Evolutionary conservation across 2,113 vertebrate genomes (phyloP).

Genomic region (Maccullochella peelii): DNA sequence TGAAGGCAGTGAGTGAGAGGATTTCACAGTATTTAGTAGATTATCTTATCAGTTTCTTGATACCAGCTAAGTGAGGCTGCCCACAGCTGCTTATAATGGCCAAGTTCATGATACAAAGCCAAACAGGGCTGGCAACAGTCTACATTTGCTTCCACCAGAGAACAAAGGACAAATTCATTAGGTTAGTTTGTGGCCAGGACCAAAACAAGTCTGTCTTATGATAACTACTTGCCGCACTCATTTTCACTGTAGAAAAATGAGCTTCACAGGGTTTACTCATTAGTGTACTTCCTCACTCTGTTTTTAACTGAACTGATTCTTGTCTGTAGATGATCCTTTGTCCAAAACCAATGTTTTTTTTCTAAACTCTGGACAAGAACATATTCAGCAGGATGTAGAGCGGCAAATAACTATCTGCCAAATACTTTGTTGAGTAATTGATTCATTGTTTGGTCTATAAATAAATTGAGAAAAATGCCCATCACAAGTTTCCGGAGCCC

Average conservation of each 20-base stretch:
- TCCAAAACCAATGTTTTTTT: neutral
- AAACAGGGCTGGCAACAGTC: slow-evolving; percentile 46
- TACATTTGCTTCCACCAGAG: slow-evolving; percentile 44
- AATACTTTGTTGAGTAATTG: neutral
- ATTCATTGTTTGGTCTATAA: neutral
- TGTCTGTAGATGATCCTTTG: neutral
- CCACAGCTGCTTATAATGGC: slow-evolving; percentile 64
- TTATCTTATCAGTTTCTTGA: slow-evolving; percentile 84
- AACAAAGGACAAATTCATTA: slow-evolving; percentile 45
- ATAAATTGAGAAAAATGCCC: neutral
- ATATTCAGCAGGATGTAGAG: neutral
- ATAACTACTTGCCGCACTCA: neutral
- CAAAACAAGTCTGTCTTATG: slow-evolving; percentile 11
- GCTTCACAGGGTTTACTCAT: neutral
- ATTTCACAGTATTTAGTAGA: slow-evolving; percentile 83
- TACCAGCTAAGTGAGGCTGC: slow-evolving; percentile 72
- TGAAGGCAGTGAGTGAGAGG: slow-evolving; percentile 76
- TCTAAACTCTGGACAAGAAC: neutral
- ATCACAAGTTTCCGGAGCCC: neutral
- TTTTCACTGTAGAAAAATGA: neutral
- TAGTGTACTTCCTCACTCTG: neutral
- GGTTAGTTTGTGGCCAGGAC: slow-evolving; percentile 8
- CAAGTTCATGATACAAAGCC: slow-evolving; percentile 61
- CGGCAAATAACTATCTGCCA: neutral
- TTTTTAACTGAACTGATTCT: neutral